A percentile compares a stretch with the other conserved stretches of the same genome.
Conservation (phyloP, 2,888 invertebrate genomes). For the Ectropis crepuscularia region DNA sequence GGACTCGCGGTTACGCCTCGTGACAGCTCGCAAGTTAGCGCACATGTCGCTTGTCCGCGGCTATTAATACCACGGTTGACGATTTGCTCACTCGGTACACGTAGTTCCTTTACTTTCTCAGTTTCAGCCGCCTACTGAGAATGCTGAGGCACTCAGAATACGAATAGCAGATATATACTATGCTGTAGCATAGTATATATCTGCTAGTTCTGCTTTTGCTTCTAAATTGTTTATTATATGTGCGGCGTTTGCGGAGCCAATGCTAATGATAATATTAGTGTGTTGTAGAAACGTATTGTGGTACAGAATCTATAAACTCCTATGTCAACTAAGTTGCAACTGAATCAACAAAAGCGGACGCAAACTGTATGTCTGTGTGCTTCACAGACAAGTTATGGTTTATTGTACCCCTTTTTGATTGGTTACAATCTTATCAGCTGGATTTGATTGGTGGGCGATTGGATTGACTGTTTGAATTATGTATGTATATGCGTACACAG, state of each 20-base stretch:
- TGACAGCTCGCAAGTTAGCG: conserved; percentile 25
- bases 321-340: no score
- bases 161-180: no score
- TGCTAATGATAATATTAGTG: background rate
- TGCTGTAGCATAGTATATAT: background rate
- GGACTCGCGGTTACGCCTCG: conserved; percentile 27
- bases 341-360: no score
- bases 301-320: no score
- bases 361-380: no score
- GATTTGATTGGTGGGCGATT: no score
- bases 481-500: no score
- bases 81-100: conserved; percentile 15
- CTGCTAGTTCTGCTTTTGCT: background rate
- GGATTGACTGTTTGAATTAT: no score
- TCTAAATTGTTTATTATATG: conserved; percentile 1
- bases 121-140: conserved; percentile 15
- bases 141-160: conserved; percentile 7
- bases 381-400: no score
- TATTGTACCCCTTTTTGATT: no score
- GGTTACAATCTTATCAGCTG: no score
- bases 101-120: conserved; percentile 17
- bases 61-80: conserved; percentile 25
- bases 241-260: background rate
- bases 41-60: conserved; percentile 22
- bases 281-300: background rate